Evolutionary conservation across 2,797 vertebrate genomes (phyloP), one percentile per base, ranked within the genome.

Genomic region (Rhynchotus rufescens): DNA sequence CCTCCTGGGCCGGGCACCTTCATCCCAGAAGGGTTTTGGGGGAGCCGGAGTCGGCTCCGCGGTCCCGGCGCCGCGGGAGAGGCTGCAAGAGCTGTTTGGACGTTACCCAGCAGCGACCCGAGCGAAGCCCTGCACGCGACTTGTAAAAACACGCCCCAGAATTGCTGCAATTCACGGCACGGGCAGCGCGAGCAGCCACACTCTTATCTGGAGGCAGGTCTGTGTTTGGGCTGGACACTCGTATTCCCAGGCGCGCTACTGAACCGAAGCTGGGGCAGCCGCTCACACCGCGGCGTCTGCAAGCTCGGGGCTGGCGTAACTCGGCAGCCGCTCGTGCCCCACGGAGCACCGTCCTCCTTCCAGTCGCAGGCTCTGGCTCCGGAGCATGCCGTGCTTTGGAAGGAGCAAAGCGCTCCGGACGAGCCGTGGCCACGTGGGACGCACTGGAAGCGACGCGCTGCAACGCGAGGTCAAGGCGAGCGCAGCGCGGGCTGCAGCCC

Each of bases 111-210:
- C 36, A 36, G 21, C 22, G 11, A 21, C 47, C 21, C 3, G 47
- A 23, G 47, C 22, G 12, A 49, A 23, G 21, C 45, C 12, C 45
- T 47, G 45, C 45, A 44, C 44, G 17, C 16, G 16, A 44, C 26
- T 40, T 11, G 38, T 25, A 23, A 36, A 34, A 51, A 12, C 28
- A 25, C 0, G 0, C 30, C 10, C 36, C 6, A 6, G n/a, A 47
- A 36, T 12, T 5, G 4, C 69, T 19, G 56, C 28, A 38, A 54
- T 23, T 36, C 7, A 1, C 3, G 2, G 0, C 1, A 21, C 8
- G 16, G 36, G 21, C 15, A 28, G 25, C 26, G 13, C 0, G 1
- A 49, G 68, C 60, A 30, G 68, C 32, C 12, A 47, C 17, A 2
- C 19, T 34, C 36, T 0, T 6, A 12, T 49, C 21, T 8, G 2